Percentiles rank a stretch among this genome's conserved stretches.
Conservation (phyloP, 2,113 vertebrate genomes). For the Plectropomus leopardus region DNA sequence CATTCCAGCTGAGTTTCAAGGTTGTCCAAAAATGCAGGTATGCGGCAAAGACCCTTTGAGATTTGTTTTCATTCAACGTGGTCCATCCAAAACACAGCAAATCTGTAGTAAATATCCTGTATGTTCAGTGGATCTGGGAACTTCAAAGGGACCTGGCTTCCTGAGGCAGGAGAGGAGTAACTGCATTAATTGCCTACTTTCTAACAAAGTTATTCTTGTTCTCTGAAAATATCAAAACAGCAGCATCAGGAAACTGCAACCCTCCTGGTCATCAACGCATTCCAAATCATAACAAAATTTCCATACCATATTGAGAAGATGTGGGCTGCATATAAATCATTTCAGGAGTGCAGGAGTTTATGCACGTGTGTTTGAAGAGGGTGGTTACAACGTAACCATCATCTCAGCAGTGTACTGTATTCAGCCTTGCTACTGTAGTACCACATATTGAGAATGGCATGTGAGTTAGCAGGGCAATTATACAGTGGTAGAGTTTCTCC, state of each 20-base stretch:
- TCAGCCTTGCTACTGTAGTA: slow-evolving; percentile 24
- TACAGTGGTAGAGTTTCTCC: slow-evolving; percentile 34
- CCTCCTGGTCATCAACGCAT: slow-evolving; percentile 46
- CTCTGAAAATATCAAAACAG: slow-evolving; percentile 61
- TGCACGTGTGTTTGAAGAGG: slow-evolving; percentile 30
- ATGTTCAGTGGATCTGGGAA: slow-evolving; percentile 59
- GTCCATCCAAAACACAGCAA: slow-evolving; percentile 68
- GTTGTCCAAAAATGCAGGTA: slow-evolving; percentile 76
- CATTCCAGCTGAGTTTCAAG: slow-evolving; percentile 69
- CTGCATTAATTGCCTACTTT: slow-evolving; percentile 63
- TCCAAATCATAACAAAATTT: slow-evolving; percentile 56
- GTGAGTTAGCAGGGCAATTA: slow-evolving; percentile 28
- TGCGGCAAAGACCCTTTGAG: slow-evolving; percentile 68
- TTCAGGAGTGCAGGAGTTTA: slow-evolving; percentile 20
- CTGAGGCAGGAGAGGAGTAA: slow-evolving; percentile 55
- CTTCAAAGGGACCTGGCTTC: slow-evolving; percentile 77
- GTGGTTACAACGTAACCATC: neutral
- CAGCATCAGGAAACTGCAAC: slow-evolving; percentile 65
- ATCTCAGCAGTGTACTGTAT: slow-evolving; percentile 33
- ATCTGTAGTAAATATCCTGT: slow-evolving; percentile 80
- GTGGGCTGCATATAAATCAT: slow-evolving; percentile 39
- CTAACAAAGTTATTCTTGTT: slow-evolving; percentile 76
- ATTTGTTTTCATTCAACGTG: slow-evolving; percentile 74
- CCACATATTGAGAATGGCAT: slow-evolving; percentile 43
- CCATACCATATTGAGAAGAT: slow-evolving; percentile 31